Percentiles rank a stretch among this genome's conserved stretches.
Conservation (phyloP, 2,797 vertebrate genomes). For the Paguma larvata region DNA sequence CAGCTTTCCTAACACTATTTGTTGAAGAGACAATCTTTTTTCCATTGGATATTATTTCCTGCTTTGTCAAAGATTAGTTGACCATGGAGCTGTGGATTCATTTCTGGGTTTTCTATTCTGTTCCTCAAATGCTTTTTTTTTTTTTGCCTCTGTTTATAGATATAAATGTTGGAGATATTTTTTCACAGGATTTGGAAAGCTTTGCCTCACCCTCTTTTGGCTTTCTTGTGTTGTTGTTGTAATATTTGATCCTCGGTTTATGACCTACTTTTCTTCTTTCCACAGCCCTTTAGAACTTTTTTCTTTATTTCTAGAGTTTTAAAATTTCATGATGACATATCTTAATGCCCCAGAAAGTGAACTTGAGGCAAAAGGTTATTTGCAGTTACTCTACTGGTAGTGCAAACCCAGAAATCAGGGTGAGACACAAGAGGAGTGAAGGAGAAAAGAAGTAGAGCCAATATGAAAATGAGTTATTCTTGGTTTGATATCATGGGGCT, state of each 20-base stretch:
- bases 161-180: not conserved
- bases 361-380: not conserved
- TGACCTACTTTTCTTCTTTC: not conserved
- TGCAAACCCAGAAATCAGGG: not conserved
- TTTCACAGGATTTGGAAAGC: not conserved
- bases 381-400: not conserved
- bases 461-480: not conserved
- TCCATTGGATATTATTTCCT: no score
- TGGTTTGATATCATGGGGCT: not conserved
- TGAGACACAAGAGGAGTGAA: not conserved
- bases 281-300: not conserved
- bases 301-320: not conserved
- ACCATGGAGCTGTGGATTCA: no score
- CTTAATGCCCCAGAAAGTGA: not conserved
- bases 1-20: no score
- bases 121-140: not conserved
- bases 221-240: not conserved
- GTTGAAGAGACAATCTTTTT: no score
- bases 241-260: not conserved
- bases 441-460: not conserved
- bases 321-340: not conserved
- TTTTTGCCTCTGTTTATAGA: not conserved
- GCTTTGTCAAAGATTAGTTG: no score
- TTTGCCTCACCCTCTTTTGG: not conserved
- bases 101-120: no score